phyloP scores from a whole-genome alignment of 1,140 invertebrate species.

The Hyphantria cunea region DNA sequence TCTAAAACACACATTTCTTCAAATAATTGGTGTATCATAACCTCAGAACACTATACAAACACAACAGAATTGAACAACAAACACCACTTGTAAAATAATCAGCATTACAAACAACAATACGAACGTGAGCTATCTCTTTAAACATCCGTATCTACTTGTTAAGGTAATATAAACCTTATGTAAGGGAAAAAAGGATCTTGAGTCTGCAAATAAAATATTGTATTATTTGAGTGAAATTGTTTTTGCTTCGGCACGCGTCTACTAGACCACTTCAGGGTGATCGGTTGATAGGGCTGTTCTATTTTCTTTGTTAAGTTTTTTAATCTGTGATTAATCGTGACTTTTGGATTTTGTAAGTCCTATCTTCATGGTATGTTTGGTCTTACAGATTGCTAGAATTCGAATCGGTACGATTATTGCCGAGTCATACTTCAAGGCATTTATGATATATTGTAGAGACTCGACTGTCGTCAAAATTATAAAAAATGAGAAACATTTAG shows the following conservation, averaged over 20 bases:
- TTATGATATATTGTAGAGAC: too few species aligned
- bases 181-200: conserved; percentile 24
- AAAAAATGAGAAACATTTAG: too few species aligned
- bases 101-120: conserved; percentile 57
- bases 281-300: conserved; percentile 42
- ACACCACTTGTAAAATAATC: conserved; percentile 41
- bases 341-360: conserved; percentile 7
- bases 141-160: conserved; percentile 8
- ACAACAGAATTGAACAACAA: conserved; percentile 26
- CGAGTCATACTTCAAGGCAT: too few species aligned
- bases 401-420: background rate
- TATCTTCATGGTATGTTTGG: conserved; percentile 2
- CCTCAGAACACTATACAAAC: conserved; percentile 17
- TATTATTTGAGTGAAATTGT: conserved; percentile 52
- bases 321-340: conserved; percentile 9
- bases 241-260: conserved; percentile 52
- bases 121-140: conserved; percentile 53
- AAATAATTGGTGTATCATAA: conserved; percentile 6
- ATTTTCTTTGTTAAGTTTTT: conserved; percentile 15
- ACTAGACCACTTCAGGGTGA: conserved; percentile 47
- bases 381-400: background rate
- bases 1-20: background rate
- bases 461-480: too few species aligned
- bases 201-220: conserved; percentile 22
- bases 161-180: conserved; percentile 32